Conservation (phyloP, 2,797 vertebrate genomes). For the Neomorphus geoffroyi region DNA sequence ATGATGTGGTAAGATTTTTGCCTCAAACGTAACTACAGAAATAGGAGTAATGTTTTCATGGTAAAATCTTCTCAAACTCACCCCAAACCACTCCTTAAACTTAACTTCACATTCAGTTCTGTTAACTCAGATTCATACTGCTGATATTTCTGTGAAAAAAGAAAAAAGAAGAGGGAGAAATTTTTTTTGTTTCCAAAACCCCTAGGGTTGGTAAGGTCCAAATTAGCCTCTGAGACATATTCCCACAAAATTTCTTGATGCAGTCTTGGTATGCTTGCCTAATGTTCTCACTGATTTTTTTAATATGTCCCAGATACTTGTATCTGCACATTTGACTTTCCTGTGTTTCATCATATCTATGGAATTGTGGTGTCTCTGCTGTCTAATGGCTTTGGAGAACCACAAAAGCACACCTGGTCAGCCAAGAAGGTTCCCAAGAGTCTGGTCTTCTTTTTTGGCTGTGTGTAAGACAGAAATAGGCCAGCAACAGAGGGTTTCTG, state of each 20-base stretch:
- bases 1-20: background rate
- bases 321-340: background rate
- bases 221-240: background rate
- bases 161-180: background rate
- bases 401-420: background rate
- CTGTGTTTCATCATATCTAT: rapidly evolving
- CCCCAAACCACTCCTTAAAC: background rate
- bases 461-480: background rate
- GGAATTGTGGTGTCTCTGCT: background rate
- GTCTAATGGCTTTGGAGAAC: background rate
- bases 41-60: background rate
- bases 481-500: background rate
- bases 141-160: background rate
- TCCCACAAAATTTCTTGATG: background rate
- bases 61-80: background rate
- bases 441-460: background rate
- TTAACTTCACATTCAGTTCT: background rate
- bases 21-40: background rate
- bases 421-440: background rate
- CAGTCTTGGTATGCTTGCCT: background rate
- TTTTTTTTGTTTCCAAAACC: background rate
- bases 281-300: background rate
- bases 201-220: background rate
- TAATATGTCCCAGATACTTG: background rate
- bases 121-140: background rate